Evolutionary conservation across 1,140 invertebrate species (phyloP).

Genomic region (Drosophila punjabiensis): DNA sequence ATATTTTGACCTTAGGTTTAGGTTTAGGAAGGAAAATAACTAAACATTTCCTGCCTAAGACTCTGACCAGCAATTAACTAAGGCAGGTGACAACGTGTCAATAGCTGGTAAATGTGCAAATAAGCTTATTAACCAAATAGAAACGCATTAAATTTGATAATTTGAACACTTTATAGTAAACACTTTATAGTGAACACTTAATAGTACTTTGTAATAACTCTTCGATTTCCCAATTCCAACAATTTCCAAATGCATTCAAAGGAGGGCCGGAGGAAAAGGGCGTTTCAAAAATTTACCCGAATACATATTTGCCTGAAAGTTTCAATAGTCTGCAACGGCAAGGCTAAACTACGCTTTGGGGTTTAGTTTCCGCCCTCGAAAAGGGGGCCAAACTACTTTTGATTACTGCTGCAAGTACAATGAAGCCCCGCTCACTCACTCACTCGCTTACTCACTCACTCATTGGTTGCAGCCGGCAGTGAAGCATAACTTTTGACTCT

Average conservation of each 20-base stretch:
- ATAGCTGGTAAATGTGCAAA: background rate
- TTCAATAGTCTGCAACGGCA: constrained; percentile 58
- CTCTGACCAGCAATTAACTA: background rate
- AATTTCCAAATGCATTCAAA: constrained; percentile 33
- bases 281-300: constrained; percentile 30
- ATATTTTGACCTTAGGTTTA: background rate
- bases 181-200: background rate
- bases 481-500: constrained; percentile 79
- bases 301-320: constrained; percentile 68
- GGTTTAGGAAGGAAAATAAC: background rate
- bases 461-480: constrained; percentile 62
- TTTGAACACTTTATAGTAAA: background rate
- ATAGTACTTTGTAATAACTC: background rate
- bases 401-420: constrained; percentile 74
- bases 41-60: background rate
- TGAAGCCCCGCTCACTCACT: constrained; percentile 45
- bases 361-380: constrained; percentile 57
- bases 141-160: background rate
- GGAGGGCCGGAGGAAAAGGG: background rate
- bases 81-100: background rate
- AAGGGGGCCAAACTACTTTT: constrained; percentile 73
- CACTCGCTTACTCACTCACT: constrained; percentile 34
- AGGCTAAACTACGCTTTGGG: constrained; percentile 51
- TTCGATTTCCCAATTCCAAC: constrained; percentile 12
- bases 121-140: background rate